Evolutionary conservation across 1,140 invertebrate genomes (phyloP), one percentile per base, ranked within the genome.

Genomic region (Tetraneura akinire): DNA sequence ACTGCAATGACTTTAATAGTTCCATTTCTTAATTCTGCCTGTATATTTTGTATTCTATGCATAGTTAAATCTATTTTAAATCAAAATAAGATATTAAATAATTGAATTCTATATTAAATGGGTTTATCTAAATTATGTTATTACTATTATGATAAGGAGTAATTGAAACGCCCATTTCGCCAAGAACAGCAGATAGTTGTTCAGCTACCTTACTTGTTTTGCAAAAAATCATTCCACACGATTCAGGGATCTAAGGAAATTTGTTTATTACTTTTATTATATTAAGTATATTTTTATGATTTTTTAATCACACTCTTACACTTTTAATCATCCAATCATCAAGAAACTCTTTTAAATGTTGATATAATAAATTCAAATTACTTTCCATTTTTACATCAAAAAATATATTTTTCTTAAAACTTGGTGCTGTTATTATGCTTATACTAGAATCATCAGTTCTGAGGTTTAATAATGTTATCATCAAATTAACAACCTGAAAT

Each of bases 351-450:
- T 89, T 89, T 80, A 97, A 87, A 86, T 97, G 91, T 53, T 89
- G 88, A 84, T 91, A 92, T 82, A 93, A 90, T 86, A 96, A 90
- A 80, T 91, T 88, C 49, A 96, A 86, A 18, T 90, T 88, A 84
- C 96, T 94, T 85, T 93, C 93, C 86, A 92, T 94, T 16, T 86
- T 83, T 23, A 92, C 88, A 84, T 93, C 91, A 84, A 92, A 92
- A 84, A 86, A 91, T 6, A 93, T 83, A 86, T 93, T 93, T 26
- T 86, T 82, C 62, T 92, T 86, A 84, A 91, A 93, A 82, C 88
- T 89, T n/a, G 89, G 87, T 13, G 85, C 86, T 83, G 90, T 90
- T 83, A 91, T 92, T 16, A 60, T 87, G 11, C 83, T 83, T 1
- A 0, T 18, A 62, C 8, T 10, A 0, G 16, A 29, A 18, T 90